These are phyloP conservation scores for Anthophora plumipes DNA, from an alignment of 2,888 invertebrate genomes.

Conservation along the genomic window DNA sequence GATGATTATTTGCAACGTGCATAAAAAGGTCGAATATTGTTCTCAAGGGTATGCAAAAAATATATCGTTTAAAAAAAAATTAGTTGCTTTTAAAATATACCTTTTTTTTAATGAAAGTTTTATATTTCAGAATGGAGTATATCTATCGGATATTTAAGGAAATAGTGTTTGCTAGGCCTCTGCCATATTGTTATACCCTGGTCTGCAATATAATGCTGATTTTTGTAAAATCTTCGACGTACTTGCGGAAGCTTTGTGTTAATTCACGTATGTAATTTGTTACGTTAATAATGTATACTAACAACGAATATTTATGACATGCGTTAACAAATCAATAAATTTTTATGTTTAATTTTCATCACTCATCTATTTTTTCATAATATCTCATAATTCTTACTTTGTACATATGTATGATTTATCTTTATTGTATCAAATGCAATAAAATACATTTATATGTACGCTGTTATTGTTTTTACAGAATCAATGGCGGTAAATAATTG, in stretches of 20 bases:
- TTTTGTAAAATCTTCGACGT: constrained; percentile 70
- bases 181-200: constrained; percentile 76
- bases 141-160: constrained; percentile 78
- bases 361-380: too few species aligned
- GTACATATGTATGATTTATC: background rate
- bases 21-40: constrained; percentile 75
- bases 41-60: constrained; percentile 72
- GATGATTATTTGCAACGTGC: constrained; percentile 76
- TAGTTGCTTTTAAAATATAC: background rate
- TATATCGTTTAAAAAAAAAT: background rate
- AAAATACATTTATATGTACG: background rate
- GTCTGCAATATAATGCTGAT: constrained; percentile 75
- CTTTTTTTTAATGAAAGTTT: background rate
- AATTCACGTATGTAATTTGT: constrained; percentile 71
- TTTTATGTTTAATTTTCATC: too few species aligned
- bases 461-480: constrained; percentile 60
- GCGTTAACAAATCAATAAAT: background rate
- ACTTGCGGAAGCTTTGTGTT: constrained; percentile 74
- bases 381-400: too few species aligned
- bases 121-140: constrained; percentile 74
- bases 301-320: background rate
- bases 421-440: background rate
- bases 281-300: background rate
- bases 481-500: constrained; percentile 68
- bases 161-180: constrained; percentile 80